Evolutionary conservation across 2,888 invertebrate genomes (phyloP), one percentile per base, ranked within the genome.

Genomic region (Lacanobia oleracea): DNA sequence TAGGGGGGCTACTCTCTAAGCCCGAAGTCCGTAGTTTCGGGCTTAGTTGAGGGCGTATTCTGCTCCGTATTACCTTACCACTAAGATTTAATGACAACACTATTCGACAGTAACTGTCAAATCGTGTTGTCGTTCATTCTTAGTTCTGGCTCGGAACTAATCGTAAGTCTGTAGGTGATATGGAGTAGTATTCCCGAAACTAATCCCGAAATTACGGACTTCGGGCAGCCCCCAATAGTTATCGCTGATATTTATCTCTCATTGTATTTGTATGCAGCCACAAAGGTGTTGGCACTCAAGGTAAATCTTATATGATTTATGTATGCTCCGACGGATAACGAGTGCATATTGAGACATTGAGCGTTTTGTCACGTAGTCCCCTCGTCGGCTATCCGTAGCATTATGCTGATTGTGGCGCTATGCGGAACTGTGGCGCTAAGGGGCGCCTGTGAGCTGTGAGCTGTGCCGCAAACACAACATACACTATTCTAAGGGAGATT

Each of bases 351-450:
- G 91, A 86, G 86, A 91, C 90, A 91, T 89, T 86, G 89, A 87
- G 75, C 88, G 87, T 88, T 88, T 85, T 85, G 88, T 91, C 94
- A 93, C 93, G 93, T 93, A 89, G 83, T n/a, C 83, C 85, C 72
- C 88, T 87, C 89, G 88, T 88, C 89, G 88, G 87, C 91, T 91
- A 91, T 90, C 88, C 87, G 87, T 84, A 80, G 87, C 89, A 92
- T 93, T 94, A 93, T 92, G 92, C 91, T 92, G 93, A 94, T 93
- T 91, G 88, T 84, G 80, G 74, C 82, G 82, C 87, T 81, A 87
- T 86, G 88, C 88, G 87, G 80, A 75, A 85, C 88, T 87, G 87
- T 59, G 73, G 75, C 79, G 72, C 67, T 81, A 79, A 87, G 87
- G 83, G 85, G 85, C 81, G 56, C 71, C 37, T 16, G 14, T 8